These are phyloP conservation scores for Gnathochromis pfefferi DNA, from an alignment of 2,113 vertebrate species.

Conservation along the genomic window DNA sequence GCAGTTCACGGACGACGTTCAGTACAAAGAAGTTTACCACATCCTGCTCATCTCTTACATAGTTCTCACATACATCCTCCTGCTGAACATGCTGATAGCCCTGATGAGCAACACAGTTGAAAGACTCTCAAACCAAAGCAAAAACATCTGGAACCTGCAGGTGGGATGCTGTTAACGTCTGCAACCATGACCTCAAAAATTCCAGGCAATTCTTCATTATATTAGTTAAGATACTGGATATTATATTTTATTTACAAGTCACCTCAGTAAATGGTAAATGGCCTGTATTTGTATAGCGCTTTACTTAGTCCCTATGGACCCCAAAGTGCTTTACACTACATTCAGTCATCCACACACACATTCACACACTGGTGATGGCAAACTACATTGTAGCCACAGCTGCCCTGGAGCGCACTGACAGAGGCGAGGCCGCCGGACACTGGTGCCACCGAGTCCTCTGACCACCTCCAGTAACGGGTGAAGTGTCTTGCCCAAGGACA, in stretches of 20 bases:
- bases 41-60: slow-evolving; percentile 82
- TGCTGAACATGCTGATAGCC: slow-evolving; percentile 92
- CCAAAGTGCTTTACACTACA: background rate
- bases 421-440: rapidly evolving
- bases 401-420: rapidly evolving
- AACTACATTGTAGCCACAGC: rapidly evolving
- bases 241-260: background rate
- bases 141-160: slow-evolving; percentile 91
- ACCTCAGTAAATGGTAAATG: background rate
- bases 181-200: background rate
- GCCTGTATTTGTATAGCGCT: background rate
- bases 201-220: background rate
- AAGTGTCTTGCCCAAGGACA: background rate
- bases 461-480: background rate
- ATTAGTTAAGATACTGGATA: background rate
- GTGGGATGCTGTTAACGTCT: slow-evolving; percentile 41
- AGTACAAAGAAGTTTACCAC: slow-evolving; percentile 83
- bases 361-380: background rate
- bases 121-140: slow-evolving; percentile 78
- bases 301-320: background rate
- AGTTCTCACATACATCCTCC: slow-evolving; percentile 87
- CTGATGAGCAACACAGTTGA: slow-evolving; percentile 86
- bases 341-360: background rate
- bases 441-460: rapidly evolving
- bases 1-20: slow-evolving; percentile 83